Evolutionary conservation across 2,797 vertebrate genomes (phyloP).

Genomic region (Enteromius afrohamiltoni): DNA sequence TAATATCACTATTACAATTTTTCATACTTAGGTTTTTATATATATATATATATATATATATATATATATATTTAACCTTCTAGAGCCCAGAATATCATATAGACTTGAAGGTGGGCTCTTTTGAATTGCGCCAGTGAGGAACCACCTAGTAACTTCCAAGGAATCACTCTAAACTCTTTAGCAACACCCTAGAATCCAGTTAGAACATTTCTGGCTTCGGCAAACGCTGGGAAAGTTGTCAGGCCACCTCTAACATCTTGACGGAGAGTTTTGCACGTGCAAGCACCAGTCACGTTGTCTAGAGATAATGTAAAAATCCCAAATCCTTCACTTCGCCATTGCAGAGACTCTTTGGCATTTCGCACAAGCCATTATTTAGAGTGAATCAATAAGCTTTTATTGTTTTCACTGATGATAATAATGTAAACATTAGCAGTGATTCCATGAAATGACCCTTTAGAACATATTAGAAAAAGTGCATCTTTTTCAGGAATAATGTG

Average conservation of each 20-base stretch:
- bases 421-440: constrained; percentile 45
- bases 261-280: not conserved
- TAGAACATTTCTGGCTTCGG: not conserved
- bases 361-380: not conserved
- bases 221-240: constrained; percentile 11
- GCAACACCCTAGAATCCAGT: constrained; percentile 11
- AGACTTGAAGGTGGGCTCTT: not conserved
- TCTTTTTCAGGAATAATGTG: not conserved
- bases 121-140: not conserved
- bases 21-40: not conserved
- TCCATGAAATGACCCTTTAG: no score
- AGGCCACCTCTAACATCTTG: constrained; percentile 8
- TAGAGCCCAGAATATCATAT: not conserved
- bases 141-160: not conserved
- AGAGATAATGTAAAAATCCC: not conserved
- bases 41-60: no score
- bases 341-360: not conserved
- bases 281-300: not conserved
- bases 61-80: not conserved
- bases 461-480: not conserved
- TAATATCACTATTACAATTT: not conserved
- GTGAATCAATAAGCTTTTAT: constrained; percentile 68
- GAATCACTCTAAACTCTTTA: constrained; percentile 3
- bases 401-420: constrained; percentile 67
- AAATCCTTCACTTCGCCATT: not conserved